Base-by-base conservation (phyloP, 2,797 vertebrate genomes). In the Chelonia mydas region DNA sequence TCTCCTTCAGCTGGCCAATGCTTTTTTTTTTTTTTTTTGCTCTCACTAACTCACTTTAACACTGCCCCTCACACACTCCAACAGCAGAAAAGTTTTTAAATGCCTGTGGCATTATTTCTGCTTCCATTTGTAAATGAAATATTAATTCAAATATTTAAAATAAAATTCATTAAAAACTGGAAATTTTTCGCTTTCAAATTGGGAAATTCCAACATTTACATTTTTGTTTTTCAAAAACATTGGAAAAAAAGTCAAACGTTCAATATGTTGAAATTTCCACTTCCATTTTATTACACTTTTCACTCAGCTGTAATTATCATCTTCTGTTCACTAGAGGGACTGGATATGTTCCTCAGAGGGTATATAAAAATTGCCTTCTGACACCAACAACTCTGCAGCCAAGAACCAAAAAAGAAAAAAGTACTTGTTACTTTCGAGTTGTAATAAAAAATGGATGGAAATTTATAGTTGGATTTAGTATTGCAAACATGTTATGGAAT, bases 391-490 rank as follows among this genome's bases (percentile, higher is more conserved):
- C 57, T 78, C 17, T 87, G 47, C 37, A 21, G 28, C 89, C 81
- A 88, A 91, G 3, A 90, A n/a, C 27, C 91, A 93, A 50, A 68
- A 50, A 86, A 33, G 28, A 81, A 91, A n/a, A 49, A 77, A 49
- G 21, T 87, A 49, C 59, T 95, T 86, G 33, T n/a, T 28, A 86
- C 84, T 88, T 89, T 21, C 92, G 25, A 93, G 11, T 37, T 87
- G 12, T 15, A 88, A 95, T 90, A 12, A 92, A n/a, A 68, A 41
- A 85, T 76, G 77, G 11, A 57, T 49, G 68, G 41, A 93, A 86
- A 28, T 88, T 94, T 89, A 95, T 68, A 76, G 53, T 80, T 50
- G 2, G 65, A 21, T 81, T 96, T 95, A 81, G 47, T 51, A 85
- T 85, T 93, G 68, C 11, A 86, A 90, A 76, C 5, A 83, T 7